Evolutionary conservation across 2,888 invertebrate species (phyloP).

Genomic region (Conchocele bisecta): DNA sequence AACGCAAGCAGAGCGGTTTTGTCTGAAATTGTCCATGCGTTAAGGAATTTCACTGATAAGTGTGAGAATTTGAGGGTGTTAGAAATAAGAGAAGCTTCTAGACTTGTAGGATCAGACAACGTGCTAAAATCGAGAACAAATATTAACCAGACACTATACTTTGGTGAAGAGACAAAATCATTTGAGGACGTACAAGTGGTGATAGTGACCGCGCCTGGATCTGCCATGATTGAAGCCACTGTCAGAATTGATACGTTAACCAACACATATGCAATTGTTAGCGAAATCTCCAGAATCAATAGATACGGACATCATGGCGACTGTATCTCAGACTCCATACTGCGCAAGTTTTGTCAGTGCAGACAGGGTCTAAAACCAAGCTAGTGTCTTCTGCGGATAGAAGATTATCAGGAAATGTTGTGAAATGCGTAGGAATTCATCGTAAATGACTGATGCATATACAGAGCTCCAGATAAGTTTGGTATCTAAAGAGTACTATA

Average conservation of each 20-base stretch:
- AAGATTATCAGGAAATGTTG: too few relatives aligned
- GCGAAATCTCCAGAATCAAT: slow-evolving; percentile 85
- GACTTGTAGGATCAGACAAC: slow-evolving; percentile 77
- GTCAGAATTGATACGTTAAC: slow-evolving; percentile 83
- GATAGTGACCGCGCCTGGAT: slow-evolving; percentile 87
- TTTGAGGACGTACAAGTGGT: slow-evolving; percentile 85
- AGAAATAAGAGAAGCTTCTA: slow-evolving; percentile 87
- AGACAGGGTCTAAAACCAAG: too few relatives aligned
- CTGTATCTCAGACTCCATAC: slow-evolving; percentile 78
- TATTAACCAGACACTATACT: slow-evolving; percentile 53
- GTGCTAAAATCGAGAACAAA: slow-evolving; percentile 50
- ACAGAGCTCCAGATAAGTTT: too few relatives aligned
- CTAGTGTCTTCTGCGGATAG: too few relatives aligned
- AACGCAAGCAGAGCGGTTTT: slow-evolving; percentile 87
- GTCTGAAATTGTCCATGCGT: slow-evolving; percentile 86
- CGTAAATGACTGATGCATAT: too few relatives aligned
- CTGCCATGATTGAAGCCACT: slow-evolving; percentile 91
- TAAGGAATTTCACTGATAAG: slow-evolving; percentile 80
- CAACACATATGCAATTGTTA: slow-evolving; percentile 85
- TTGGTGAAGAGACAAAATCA: slow-evolving; percentile 42
- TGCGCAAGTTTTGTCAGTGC: slow-evolving; percentile 82
- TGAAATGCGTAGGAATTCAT: too few relatives aligned
- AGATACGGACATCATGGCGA: slow-evolving; percentile 82
- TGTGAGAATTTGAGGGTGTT: slow-evolving; percentile 85
- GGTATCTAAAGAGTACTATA: too few relatives aligned